These are phyloP conservation scores for Cepaea nemoralis DNA, from an alignment of 1,140 invertebrate genomes.

Conservation along the genomic window DNA sequence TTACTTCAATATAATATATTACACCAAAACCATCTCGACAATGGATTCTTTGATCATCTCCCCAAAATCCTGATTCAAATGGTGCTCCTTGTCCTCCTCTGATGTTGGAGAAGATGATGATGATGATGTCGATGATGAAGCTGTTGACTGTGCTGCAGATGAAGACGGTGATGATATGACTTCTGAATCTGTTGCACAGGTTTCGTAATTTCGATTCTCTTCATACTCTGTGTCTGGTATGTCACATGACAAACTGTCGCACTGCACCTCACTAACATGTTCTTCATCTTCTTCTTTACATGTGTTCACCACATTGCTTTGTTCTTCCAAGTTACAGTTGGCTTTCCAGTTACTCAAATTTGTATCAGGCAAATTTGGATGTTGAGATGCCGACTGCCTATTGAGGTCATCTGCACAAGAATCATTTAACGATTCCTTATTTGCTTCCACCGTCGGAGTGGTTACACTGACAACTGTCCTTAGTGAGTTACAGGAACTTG, in stretches of 20 bases:
- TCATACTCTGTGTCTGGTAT: not conserved
- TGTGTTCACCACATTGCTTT: not conserved
- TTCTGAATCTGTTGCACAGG: not conserved
- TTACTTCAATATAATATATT: not conserved
- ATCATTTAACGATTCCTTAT: not conserved
- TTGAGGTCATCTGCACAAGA: not conserved
- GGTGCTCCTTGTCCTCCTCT: not conserved
- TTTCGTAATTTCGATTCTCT: not conserved
- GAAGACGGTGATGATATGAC: not conserved
- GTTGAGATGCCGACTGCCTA: not conserved
- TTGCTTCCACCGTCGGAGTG: not conserved
- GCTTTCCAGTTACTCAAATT: not conserved
- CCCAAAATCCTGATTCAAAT: not conserved
- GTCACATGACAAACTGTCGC: not conserved
- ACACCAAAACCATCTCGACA: slow-evolving; percentile 18
- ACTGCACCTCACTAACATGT: not conserved
- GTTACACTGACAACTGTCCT: not conserved
- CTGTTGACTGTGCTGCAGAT: not conserved
- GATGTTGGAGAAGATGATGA: not conserved
- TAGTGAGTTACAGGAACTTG: not conserved
- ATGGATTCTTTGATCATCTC: slow-evolving; percentile 28
- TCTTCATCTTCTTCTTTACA: not conserved
- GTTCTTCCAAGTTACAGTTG: not conserved
- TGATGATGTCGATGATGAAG: not conserved
- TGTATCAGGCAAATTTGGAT: not conserved